Evolutionary conservation across 2,113 vertebrate genomes (phyloP), one percentile per base, ranked within the genome.

Genomic region (Sterna hirundo): DNA sequence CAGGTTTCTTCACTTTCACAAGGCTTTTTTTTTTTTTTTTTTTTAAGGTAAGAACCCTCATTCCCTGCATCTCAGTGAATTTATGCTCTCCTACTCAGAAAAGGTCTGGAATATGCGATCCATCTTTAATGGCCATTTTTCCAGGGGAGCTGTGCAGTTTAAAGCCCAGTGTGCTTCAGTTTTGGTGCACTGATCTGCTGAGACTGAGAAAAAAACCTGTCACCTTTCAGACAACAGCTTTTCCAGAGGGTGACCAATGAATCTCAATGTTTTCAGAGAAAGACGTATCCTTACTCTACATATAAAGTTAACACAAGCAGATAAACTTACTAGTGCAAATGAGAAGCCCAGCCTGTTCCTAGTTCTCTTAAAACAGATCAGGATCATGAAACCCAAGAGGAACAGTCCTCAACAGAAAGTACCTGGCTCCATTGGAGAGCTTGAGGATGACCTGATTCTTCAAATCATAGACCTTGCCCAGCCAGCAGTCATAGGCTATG

Each of bases 361-460:
- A 60, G 40, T 11, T 72, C 44, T 91, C 44, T 34, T 61, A 55
- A 72, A 89, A 82, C 0, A 87, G 30, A 58, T 15, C 7, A 69
- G 62, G 38, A 78, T 13, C 18, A 6, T 58, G 66, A 83, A 89
- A 83, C 19, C n/a, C 74, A 23, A 51, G 6, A 40, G 14, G 49
- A 4, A 83, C 32, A 69, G 23, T 25, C 19, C 60, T 83, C 15
- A 62, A 62, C 5, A 78, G 71, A 61, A 80, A 54, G 57, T 98
- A 99, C 99, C 99, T 99, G 98, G 99, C 99, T 76, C 99, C 99
- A 20, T 99, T 99, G 94, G 99, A 99, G 55, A 99, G 98, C 97
- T 99, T 99, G 93, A 99, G 98, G 97, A 99, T 99, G 89, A 99
- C 99, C 96, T 99, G 99, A 97, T 99, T 99, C 97, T 99, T 99